Base-by-base conservation (phyloP, 2,113 vertebrate genomes). In the Stercorarius parasiticus region DNA sequence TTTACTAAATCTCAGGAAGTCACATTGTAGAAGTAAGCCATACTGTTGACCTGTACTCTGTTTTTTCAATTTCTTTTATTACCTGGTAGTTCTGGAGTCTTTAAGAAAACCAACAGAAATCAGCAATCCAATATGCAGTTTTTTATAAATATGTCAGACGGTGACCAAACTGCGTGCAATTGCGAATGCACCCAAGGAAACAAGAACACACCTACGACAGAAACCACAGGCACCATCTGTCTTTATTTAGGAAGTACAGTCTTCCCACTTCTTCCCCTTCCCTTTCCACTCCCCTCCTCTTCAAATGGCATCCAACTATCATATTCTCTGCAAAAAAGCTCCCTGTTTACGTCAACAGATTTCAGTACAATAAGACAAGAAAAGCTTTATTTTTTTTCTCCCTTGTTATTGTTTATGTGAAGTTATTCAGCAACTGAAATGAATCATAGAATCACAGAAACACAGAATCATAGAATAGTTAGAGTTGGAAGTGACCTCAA, bases 231-330 rank as follows among this genome's bases (percentile, higher is more conserved):
- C 70, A 93, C 69, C 69, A 84, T 86, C 83, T 95, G 86, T 71
- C 80, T 94, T 88, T 79, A 90, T 58, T 86, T 91, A 89, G 91
- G 88, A 95, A 94, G 52, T 50, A 34, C 47, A 83, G 73, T 43
- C 73, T 96, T 95, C 67, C 69, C 73, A 83, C 47, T 86, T 90
- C 86, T 93, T 89, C 30, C 55, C 36, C 58, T 86, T 92, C 38
- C 59, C n/a, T 81, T 87, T 96, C 52, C 27, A 65, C 27, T 89
- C n/a, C 29, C 15, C 43, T 73, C 36, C 55, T 91, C 78, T 91
- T 77, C 56, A 85, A 59, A 91, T 82, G 34, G 15, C 49, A 91
- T 82, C 58, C 43, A 93, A 1, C 43, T 90, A 72, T 52, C n/a
- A 69, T 9, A 56, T 19, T 58, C 19, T 70, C 58, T 67, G 85